phyloP scores from a whole-genome alignment of 1,140 invertebrate genomes.

The Ooceraea biroi region DNA sequence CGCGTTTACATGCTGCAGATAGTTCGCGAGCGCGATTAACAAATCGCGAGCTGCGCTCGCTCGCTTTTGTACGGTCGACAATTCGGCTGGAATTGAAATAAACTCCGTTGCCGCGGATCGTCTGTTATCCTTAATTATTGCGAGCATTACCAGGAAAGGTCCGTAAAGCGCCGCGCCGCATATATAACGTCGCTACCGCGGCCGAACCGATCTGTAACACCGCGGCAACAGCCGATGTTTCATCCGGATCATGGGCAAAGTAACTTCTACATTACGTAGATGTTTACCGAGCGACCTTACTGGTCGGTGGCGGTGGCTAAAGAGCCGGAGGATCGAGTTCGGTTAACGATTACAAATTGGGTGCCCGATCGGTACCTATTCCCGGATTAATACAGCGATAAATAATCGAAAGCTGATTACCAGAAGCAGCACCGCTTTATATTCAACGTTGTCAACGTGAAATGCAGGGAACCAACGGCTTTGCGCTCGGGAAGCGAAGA shows the following conservation, averaged over 20 bases:
- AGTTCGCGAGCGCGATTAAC: slow-evolving; percentile 3
- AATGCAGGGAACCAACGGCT: slow-evolving; percentile 43
- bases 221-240: slow-evolving; percentile 59
- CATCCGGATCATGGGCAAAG: slow-evolving; percentile 60
- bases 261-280: slow-evolving; percentile 68
- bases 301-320: slow-evolving; percentile 55
- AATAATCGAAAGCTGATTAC: slow-evolving; percentile 85
- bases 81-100: slow-evolving; percentile 55
- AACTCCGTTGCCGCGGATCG: slow-evolving; percentile 21
- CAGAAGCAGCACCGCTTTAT: slow-evolving; percentile 73
- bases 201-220: slow-evolving; percentile 61
- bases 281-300: slow-evolving; percentile 46
- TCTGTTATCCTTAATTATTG: slow-evolving; percentile 58
- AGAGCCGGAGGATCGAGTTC: slow-evolving; percentile 67
- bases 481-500: slow-evolving; percentile 56
- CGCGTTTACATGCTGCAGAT: neutral
- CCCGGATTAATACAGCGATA: slow-evolving; percentile 84
- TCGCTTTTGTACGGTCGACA: slow-evolving; percentile 6
- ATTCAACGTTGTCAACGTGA: slow-evolving; percentile 58
- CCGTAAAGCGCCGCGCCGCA: slow-evolving; percentile 39
- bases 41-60: neutral
- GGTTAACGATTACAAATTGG: slow-evolving; percentile 85
- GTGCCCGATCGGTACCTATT: slow-evolving; percentile 81
- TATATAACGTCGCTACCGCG: slow-evolving; percentile 54
- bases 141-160: slow-evolving; percentile 53